Evolutionary conservation across 2,113 vertebrate genomes (phyloP).

Genomic region (Telmatochromis brachygnathus): DNA sequence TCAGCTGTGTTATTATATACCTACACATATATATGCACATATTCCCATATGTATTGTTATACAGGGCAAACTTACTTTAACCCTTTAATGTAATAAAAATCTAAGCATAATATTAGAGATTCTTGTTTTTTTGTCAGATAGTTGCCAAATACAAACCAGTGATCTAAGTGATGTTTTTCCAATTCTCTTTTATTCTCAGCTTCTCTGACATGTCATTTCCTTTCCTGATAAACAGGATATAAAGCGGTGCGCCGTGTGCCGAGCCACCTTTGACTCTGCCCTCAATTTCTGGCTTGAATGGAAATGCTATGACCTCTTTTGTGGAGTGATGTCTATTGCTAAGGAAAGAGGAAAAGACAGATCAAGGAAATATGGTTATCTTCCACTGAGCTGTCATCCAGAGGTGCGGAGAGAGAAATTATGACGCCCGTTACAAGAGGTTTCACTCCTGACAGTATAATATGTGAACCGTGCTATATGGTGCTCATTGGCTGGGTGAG

Average conservation of each 20-base stretch:
- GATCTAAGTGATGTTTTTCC: background rate
- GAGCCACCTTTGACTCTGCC: background rate
- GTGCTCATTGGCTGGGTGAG: slow-evolving; percentile 9
- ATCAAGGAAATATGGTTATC: slow-evolving; percentile 5
- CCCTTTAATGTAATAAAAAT: background rate
- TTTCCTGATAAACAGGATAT: slow-evolving; percentile 38
- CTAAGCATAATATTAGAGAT: background rate
- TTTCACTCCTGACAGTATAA: background rate
- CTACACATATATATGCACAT: background rate
- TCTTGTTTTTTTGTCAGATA: background rate
- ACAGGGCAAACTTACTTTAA: background rate
- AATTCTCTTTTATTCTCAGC: background rate
- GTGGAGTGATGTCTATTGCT: background rate
- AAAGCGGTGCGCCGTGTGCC: background rate
- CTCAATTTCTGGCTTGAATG: slow-evolving; percentile 21
- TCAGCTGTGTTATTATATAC: background rate
- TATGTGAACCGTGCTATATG: background rate
- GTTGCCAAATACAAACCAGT: background rate
- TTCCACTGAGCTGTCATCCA: background rate
- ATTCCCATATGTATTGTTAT: background rate
- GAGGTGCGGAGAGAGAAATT: background rate
- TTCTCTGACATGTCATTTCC: background rate
- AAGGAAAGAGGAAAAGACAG: slow-evolving; percentile 25
- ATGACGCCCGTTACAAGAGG: background rate
- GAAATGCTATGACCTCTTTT: background rate